phyloP scores from a whole-genome alignment of 2,888 invertebrate species.

The Tenthredo notha region DNA sequence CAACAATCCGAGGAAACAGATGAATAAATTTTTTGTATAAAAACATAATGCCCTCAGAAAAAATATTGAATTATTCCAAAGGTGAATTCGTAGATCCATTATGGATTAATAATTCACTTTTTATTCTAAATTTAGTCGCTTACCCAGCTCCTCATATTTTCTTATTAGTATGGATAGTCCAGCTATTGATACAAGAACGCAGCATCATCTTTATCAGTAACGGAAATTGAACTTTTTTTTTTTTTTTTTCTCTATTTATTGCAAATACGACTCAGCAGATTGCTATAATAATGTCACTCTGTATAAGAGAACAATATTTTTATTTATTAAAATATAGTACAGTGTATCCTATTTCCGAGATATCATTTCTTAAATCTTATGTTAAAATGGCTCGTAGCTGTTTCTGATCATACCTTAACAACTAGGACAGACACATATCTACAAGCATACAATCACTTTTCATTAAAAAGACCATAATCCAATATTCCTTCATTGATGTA shows the following conservation, averaged over 20 bases:
- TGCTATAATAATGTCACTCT: slow-evolving; percentile 14
- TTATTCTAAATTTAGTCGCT: neutral
- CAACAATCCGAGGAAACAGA: neutral
- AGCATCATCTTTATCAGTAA: neutral
- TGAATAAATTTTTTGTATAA: neutral
- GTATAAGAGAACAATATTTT: slow-evolving; percentile 37
- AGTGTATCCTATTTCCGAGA: slow-evolving; percentile 18
- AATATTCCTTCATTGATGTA: neutral
- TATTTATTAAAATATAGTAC: slow-evolving; percentile 42
- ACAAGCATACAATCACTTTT: slow-evolving; percentile 13
- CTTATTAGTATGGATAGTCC: neutral
- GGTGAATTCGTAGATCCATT: neutral
- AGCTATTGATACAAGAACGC: neutral
- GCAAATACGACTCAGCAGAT: neutral
- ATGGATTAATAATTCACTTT: neutral
- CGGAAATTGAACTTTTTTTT: neutral
- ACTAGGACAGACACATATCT: slow-evolving; percentile 18
- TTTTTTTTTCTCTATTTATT: neutral
- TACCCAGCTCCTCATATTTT: neutral
- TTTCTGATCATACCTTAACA: slow-evolving; percentile 40
- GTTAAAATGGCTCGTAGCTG: slow-evolving; percentile 41
- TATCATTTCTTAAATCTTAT: slow-evolving; percentile 12
- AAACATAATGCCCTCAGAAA: neutral
- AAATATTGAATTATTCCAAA: neutral
- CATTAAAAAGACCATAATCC: neutral